Percentiles rank a stretch among this genome's conserved stretches.
These are phyloP conservation scores for Microctenopoma lineatum DNA, from an alignment of 2,797 vertebrate genomes.

Conservation along the genomic window DNA sequence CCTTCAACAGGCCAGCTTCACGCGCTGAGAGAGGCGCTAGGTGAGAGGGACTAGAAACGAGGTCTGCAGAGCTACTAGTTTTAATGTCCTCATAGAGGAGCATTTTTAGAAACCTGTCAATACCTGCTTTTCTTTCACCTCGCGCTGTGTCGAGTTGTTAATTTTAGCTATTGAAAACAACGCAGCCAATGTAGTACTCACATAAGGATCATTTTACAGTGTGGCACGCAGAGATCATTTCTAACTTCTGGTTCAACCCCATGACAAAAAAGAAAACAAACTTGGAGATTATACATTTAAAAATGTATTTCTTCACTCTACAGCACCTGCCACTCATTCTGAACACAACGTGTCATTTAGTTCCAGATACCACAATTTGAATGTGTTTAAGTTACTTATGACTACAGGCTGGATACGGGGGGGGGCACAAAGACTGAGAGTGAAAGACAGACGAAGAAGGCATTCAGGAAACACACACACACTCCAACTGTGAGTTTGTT, in stretches of 20 bases:
- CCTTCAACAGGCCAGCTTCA: slow-evolving; percentile 67
- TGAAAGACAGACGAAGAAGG: slow-evolving; percentile 42
- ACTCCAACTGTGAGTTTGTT: slow-evolving; percentile 68
- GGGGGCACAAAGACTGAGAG: slow-evolving; percentile 55
- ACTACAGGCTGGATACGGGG: slow-evolving; percentile 61
- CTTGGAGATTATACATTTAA: not conserved
- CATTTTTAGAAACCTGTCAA: slow-evolving; percentile 7
- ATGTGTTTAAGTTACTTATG: slow-evolving; percentile 81
- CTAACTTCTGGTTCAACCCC: not conserved
- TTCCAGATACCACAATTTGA: slow-evolving; percentile 73
- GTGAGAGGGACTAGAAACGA: slow-evolving; percentile 63
- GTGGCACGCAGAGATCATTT: not conserved
- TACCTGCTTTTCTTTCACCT: slow-evolving; percentile 6
- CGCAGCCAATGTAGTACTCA: not conserved
- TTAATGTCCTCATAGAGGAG: not conserved
- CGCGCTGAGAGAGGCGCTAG: slow-evolving; percentile 69
- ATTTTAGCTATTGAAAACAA: not conserved
- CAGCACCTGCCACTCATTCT: slow-evolving; percentile 6
- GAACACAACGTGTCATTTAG: slow-evolving; percentile 31
- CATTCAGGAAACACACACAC: slow-evolving; percentile 2
- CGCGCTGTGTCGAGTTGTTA: not conserved
- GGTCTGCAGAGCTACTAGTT: slow-evolving; percentile 16
- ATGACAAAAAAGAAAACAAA: not conserved
- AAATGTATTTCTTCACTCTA: slow-evolving; percentile 2
- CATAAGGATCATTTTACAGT: slow-evolving; percentile 2